These are phyloP conservation scores for Holotrichia oblita DNA, from an alignment of 1,140 invertebrate genomes.

Conservation along the genomic window DNA sequence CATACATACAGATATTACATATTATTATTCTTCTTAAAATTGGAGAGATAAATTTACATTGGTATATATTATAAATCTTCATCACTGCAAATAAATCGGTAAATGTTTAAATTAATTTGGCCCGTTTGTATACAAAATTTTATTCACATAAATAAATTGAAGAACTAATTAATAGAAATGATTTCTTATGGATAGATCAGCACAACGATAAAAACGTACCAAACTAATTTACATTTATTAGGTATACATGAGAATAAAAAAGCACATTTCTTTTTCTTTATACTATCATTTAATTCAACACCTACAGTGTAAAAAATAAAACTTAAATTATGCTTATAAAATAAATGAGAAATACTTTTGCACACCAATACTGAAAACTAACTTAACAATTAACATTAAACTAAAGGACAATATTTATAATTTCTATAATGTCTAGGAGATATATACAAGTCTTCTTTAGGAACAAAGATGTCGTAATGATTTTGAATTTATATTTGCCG, in stretches of 20 bases:
- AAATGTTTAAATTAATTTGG: too few species aligned
- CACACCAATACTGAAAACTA: slow-evolving; percentile 27
- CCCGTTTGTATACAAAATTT: too few species aligned
- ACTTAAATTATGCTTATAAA: slow-evolving; percentile 10
- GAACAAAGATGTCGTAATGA: slow-evolving; percentile 31
- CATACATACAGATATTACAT: slow-evolving; percentile 27
- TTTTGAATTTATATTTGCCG: slow-evolving; percentile 10
- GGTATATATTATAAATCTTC: slow-evolving; percentile 26
- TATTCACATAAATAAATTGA: too few species aligned
- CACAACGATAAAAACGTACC: too few species aligned
- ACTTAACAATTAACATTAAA: slow-evolving; percentile 25
- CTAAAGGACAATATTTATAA: background rate
- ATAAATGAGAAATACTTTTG: slow-evolving; percentile 19
- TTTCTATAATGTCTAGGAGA: slow-evolving; percentile 26
- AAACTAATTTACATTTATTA: too few species aligned
- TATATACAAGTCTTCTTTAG: slow-evolving; percentile 33
- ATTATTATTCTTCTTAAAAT: slow-evolving; percentile 24
- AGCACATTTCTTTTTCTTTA: background rate
- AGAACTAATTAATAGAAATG: too few species aligned
- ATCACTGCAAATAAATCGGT: slow-evolving; percentile 11
- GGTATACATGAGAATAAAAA: background rate
- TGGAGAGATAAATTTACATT: slow-evolving; percentile 14
- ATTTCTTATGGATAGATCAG: too few species aligned
- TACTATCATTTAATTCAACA: slow-evolving; percentile 15
- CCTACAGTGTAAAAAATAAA: slow-evolving; percentile 4